Evolutionary conservation across 2,113 vertebrate species (phyloP).

Genomic region (Pelvicachromis taeniatus): DNA sequence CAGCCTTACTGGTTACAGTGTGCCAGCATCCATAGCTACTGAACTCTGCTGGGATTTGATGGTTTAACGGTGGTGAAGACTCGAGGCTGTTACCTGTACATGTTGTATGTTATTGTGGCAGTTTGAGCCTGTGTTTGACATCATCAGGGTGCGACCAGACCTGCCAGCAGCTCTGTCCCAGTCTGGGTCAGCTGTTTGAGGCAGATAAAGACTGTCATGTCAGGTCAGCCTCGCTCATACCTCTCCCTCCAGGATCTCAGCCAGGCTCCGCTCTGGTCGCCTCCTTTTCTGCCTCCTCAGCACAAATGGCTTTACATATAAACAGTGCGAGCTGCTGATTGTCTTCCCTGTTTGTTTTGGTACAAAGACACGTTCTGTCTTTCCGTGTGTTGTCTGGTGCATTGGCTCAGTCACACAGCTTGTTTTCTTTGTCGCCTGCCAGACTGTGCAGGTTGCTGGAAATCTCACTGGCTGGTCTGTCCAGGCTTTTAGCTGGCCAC

Average conservation of each 20-base stretch:
- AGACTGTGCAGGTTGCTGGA: not conserved
- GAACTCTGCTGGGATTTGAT: not conserved
- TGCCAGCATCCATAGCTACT: not conserved
- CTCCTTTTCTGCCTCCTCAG: not conserved
- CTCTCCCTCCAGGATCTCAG: not conserved
- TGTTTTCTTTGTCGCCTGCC: not conserved
- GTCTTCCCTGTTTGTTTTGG: not conserved
- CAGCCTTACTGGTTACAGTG: not conserved
- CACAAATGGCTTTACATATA: not conserved
- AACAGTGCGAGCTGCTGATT: not conserved
- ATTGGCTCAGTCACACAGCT: not conserved
- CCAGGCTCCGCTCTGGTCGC: not conserved
- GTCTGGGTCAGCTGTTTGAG: not conserved
- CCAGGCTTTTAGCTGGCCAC: not conserved
- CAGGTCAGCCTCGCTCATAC: not conserved
- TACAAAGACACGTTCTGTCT: not conserved
- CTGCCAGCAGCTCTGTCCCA: not conserved
- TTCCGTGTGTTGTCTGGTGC: not conserved
- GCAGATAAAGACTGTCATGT: not conserved
- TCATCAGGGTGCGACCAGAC: not conserved
- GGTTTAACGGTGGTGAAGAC: not conserved
- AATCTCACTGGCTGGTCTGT: not conserved
- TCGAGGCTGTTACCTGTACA: rapidly evolving
- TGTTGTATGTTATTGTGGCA: not conserved
- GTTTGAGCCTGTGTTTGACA: not conserved